phyloP scores from a whole-genome alignment of 1,140 invertebrate species.

The Tetramorium alpestre region DNA sequence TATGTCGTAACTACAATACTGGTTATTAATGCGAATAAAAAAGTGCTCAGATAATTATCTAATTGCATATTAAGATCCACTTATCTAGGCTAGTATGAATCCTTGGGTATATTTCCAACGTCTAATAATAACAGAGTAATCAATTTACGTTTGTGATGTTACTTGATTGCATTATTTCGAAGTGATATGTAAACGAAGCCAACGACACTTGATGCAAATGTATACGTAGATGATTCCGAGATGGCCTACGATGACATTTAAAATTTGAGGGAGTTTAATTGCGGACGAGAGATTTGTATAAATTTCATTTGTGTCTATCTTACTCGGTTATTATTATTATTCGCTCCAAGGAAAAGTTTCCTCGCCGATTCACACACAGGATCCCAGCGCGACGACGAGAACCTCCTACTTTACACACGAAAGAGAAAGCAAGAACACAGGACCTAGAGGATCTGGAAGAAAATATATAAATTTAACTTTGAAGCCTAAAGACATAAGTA shows the following conservation, averaged over 20 bases:
- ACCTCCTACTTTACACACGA: not conserved
- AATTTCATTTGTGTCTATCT: not conserved
- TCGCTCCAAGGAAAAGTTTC: not conserved
- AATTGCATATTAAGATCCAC: not conserved
- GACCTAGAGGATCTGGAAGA: not conserved
- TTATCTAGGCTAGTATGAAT: conserved; percentile 1
- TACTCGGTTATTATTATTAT: not conserved
- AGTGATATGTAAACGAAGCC: not conserved
- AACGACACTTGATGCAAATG: not conserved
- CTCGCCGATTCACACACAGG: not conserved
- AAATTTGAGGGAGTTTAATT: not conserved
- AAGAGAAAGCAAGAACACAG: not conserved
- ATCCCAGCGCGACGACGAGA: not conserved
- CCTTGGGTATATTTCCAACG: not conserved
- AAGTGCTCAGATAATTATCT: conserved; percentile 1
- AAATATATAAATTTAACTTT: not conserved
- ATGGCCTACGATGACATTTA: not conserved
- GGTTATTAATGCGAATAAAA: not conserved
- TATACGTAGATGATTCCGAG: not conserved
- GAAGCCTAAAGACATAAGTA: not conserved
- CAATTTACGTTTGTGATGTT: not conserved
- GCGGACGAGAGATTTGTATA: not conserved
- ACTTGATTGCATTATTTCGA: not conserved
- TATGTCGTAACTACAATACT: not conserved
- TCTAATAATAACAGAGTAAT: not conserved